A percentile compares a stretch with the other conserved stretches of the same genome.
phyloP scores from a whole-genome alignment of 2,113 vertebrate genomes.

The Geococcyx californianus region DNA sequence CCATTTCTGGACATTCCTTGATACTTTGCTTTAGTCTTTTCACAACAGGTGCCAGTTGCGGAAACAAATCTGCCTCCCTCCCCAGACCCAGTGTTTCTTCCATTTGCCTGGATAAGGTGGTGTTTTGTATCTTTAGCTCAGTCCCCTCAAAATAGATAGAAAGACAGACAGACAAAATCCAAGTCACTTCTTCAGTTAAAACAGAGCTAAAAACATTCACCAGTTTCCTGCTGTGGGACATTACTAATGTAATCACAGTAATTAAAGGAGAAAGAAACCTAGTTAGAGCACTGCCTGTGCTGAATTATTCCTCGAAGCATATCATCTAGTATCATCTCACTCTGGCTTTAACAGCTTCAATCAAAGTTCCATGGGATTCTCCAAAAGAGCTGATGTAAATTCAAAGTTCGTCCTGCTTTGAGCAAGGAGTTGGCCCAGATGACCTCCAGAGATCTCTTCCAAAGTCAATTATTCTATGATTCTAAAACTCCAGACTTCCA shows the following conservation, averaged over 20 bases:
- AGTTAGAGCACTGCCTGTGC: not conserved
- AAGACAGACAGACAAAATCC: not conserved
- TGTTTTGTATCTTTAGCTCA: not conserved
- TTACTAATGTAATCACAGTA: not conserved
- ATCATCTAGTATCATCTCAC: not conserved
- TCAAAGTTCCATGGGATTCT: not conserved
- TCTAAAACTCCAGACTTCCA: not conserved
- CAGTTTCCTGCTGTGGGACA: not conserved
- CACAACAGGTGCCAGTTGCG: not conserved
- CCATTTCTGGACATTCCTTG: not conserved
- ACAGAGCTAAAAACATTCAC: not conserved
- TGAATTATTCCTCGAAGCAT: not conserved
- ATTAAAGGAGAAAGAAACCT: conserved; percentile 8
- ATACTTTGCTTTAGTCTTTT: not conserved
- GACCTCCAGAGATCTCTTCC: not conserved
- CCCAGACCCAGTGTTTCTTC: not conserved
- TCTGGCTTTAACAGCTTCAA: conserved; percentile 2
- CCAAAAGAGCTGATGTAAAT: conserved; percentile 14
- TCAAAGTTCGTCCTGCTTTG: not conserved
- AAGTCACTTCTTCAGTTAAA: not conserved
- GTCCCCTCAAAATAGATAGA: not conserved
- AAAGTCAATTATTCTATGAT: not conserved
- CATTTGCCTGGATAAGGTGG: not conserved
- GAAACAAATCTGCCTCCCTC: not conserved
- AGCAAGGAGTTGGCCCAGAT: not conserved